Base-by-base conservation (phyloP, 2,797 vertebrate species). In the Arrhamphus sclerolepis region DNA sequence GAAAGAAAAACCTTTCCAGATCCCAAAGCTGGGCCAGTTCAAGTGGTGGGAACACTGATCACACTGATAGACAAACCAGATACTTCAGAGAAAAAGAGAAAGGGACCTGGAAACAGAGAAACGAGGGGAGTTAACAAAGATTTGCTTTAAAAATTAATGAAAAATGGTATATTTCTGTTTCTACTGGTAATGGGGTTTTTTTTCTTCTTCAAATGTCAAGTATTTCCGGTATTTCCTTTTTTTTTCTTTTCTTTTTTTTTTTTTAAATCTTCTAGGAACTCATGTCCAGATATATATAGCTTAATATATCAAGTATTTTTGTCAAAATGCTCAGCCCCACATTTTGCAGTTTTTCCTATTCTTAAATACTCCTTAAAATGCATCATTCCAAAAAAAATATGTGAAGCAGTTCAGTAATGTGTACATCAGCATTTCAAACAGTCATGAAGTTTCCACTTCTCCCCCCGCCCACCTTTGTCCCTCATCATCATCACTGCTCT, bases 51-150 rank as follows among this genome's bases (percentile, higher is more conserved):
- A 80, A 59, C 63, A 58, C 57, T 66, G 77, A 87, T 87, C 85
- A 75, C 44, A 55, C 74, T 90, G 86, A 91, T 89, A 75, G 85
- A 85, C 77, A 89, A 89, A 89, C 66, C 89, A 91, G 89, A 87
- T 72, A 72, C 62, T 16, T 71, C 50, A 53, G 78, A 65, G 20
- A 24, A 76, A 19, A 70, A 22, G n/a, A 66, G 58, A 70, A 57
- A 48, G 34, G 53, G 46, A 53, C 38, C 48, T 19, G 51, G 28
- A 57, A 38, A 48, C 71, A 44, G 48, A 71, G 44, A 71, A 70
- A 47, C 2, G 38, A 40, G 8, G 5, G 7, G 1, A 17, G 14
- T 18, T 60, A 4, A 38, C 46, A 22, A 59, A 60, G 55, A 63
- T 10, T 21, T 26, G 31, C 28, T 16, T n/a, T 16, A 0, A 5